Base-by-base conservation (phyloP, 2,113 vertebrate species). In the Uropsilus gracilis region DNA sequence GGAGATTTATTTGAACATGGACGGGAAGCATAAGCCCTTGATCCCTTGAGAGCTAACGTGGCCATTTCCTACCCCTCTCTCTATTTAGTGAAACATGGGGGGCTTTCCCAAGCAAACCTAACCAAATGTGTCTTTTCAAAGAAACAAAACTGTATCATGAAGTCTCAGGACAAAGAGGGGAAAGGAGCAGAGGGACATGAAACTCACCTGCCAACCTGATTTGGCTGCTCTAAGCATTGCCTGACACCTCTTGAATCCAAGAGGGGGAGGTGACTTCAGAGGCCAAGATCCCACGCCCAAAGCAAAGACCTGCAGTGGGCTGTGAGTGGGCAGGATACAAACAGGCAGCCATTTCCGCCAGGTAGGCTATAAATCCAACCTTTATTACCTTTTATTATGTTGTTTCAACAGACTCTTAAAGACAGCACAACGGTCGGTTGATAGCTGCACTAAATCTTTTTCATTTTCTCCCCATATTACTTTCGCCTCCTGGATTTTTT, bases 321-420 rank as follows among this genome's bases (percentile, higher is more conserved):
- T 96, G 64, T 86, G 82, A 89, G 82, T 88, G 87, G 83, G 66
- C 92, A 72, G 55, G 91, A 80, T 89, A 76, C 95, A 72, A 92
- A 89, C 90, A 97, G 96, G 59, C 77, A 98, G 97, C 96, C 86
- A 72, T 98, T 97, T 98, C 92, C 59, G 77, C 95, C 96, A 98
- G 98, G 97, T 97, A 96, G 95, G 94, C 63, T 89, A 97, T 98
- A 98, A 98, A 98, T 98, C 96, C 97, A 94, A 48, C 46, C 13
- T 98, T 98, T 98, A 98, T 98, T 98, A 97, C 98, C 97, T 98
- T 98, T 98, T 98, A 98, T 98, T 98, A 98, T 98, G 98, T 98
- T 98, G 98, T 98, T 98, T 98, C 98, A 98, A 98, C 98, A 98
- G 98, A 98, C 98, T 98, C 98, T 98, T 98, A 98, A 98, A 98